phyloP scores from a whole-genome alignment of 1,140 invertebrate genomes.

The Bombus confusus region DNA sequence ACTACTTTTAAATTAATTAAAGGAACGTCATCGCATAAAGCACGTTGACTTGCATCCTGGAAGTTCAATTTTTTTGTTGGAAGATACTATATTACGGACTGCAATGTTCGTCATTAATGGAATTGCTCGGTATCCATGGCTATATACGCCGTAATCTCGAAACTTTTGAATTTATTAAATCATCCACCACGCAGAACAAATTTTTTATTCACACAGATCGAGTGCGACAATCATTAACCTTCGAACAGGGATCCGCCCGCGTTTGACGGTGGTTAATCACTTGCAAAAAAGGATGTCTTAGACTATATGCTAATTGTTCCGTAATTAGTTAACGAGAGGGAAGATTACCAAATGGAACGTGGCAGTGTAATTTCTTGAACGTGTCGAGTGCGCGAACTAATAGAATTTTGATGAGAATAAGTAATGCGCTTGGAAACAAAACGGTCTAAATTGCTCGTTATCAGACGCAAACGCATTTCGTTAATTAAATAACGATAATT shows the following conservation, averaged over 20 bases:
- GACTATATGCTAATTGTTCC: constrained; percentile 22
- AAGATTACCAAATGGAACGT: constrained; percentile 60
- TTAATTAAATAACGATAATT: background rate
- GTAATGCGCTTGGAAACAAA: constrained; percentile 35
- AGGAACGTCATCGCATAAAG: constrained; percentile 6
- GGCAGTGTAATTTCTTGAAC: constrained; percentile 38
- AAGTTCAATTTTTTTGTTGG: constrained; percentile 22
- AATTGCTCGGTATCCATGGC: constrained; percentile 44
- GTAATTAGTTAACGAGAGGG: constrained; percentile 59
- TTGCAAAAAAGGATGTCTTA: constrained; percentile 31
- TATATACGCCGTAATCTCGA: constrained; percentile 10
- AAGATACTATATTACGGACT: constrained; percentile 2
- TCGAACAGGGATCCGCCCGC: background rate
- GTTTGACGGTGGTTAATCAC: constrained; percentile 35
- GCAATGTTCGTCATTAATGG: constrained; percentile 45
- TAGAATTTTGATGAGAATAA: constrained; percentile 33
- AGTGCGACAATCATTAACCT: constrained; percentile 29
- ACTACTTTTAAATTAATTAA: background rate
- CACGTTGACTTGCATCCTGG: constrained; percentile 14
- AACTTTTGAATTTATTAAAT: constrained; percentile 59
- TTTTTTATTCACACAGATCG: constrained; percentile 6
- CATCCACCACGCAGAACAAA: background rate
- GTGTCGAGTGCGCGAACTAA: background rate
- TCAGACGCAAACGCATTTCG: background rate
- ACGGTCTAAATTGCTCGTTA: background rate